Base-by-base conservation (phyloP, 1,140 invertebrate genomes). In the Neomicropteryx cornuta region DNA sequence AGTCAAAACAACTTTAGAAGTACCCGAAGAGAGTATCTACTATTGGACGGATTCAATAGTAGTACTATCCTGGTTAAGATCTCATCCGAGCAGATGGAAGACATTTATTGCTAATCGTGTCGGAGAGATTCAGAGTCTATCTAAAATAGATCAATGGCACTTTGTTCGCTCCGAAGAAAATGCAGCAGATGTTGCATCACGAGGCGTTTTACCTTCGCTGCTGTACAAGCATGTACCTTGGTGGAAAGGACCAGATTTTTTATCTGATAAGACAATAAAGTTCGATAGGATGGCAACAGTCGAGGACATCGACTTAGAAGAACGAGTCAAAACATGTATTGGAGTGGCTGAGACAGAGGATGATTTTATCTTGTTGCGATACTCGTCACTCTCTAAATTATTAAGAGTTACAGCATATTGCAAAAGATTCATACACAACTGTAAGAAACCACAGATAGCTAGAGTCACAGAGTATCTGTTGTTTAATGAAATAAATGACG, bases 21-120 rank as follows among this genome's bases (percentile, higher is more conserved):
- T 44, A 16, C 5, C 32, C n/a, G 22, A 42, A 4, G 33, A 46
- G 10, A 18, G 33, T 16, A 35, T 52, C 3, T 51, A 36, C 32
- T 57, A 55, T 43, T 66, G 56, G 56, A 53, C 50, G 1, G 60
- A 68, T 41, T 63, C 59, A 1, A 59, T 49, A 1, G 57, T 65
- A 11, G 54, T 56, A 6, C 31, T 65, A 18, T 29, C 43, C 19
- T 66, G 62, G 59, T 34, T 63, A 18, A 37, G 35, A 3, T 47
- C 42, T 18, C 36, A 32, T 10, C 55, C 60, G 56, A 49, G 17
- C 46, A 33, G 39, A 8, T 52, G 52, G 33, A 52, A 52, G 27
- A 54, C 49, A 1, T 67, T 64, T 39, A 53, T 58, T 4, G 55
- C 53, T 2, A 68, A 68, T 48, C 33, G 61, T 19, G 55, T 64